These are phyloP conservation scores for Solenopsis fugax DNA, from an alignment of 1,140 invertebrate genomes.

Conservation along the genomic window DNA sequence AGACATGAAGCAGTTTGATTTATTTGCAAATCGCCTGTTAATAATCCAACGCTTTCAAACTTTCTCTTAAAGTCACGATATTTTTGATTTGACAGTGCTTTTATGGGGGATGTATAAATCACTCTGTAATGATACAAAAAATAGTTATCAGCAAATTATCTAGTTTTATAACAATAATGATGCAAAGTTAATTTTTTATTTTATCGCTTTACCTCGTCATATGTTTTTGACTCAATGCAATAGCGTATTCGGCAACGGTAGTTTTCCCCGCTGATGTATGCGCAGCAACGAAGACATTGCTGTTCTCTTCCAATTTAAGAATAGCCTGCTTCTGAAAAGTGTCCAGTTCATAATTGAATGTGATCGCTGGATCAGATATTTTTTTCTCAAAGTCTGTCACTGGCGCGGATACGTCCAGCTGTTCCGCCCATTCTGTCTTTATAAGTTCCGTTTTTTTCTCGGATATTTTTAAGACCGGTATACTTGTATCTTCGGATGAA, in stretches of 20 bases:
- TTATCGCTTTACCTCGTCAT: conserved; percentile 91
- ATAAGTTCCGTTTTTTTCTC: conserved; percentile 76
- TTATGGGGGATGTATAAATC: conserved; percentile 99
- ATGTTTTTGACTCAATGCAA: conserved; percentile 96
- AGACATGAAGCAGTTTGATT: conserved; percentile 97
- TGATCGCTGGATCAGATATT: conserved; percentile 94
- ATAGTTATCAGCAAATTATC: neutral
- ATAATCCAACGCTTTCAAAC: conserved; percentile 97
- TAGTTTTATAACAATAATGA: neutral
- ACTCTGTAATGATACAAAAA: conserved; percentile 88
- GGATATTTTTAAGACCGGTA: conserved; percentile 87
- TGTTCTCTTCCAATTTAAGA: conserved; percentile 96
- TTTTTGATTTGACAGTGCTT: conserved; percentile 99
- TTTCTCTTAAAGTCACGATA: conserved; percentile 98
- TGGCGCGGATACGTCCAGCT: conserved; percentile 93
- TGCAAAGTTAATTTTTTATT: neutral
- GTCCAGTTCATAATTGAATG: conserved; percentile 97
- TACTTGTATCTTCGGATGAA: conserved; percentile 81
- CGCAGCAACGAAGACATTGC: conserved; percentile 99
- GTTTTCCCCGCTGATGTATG: conserved; percentile 99
- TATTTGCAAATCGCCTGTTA: conserved; percentile 99
- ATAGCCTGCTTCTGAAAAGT: conserved; percentile 99
- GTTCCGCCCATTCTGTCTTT: conserved; percentile 94
- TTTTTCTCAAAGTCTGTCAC: conserved; percentile 94
- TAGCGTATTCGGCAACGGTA: conserved; percentile 99